Evolutionary conservation across 2,888 invertebrate species (phyloP), one percentile per base, ranked within the genome.

Genomic region (Pyrgus malvae): DNA sequence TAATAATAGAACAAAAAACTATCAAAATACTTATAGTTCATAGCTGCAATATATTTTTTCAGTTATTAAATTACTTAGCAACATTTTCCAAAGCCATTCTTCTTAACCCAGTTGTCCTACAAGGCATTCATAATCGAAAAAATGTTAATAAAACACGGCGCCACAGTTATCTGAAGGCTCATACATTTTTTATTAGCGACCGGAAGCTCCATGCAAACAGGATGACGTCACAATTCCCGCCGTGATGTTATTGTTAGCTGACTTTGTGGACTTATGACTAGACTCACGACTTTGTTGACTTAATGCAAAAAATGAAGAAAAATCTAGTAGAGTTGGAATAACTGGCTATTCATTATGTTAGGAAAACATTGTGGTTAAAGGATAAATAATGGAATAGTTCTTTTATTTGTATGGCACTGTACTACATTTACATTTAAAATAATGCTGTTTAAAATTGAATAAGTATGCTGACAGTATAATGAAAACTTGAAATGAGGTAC

Each of bases 161-260:
- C 44, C 5, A 17, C n/a, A n/a, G n/a, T 46, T 46, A 25, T 46
- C 46, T 46, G 46, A 12, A 16, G 35, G 31, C 45, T 35, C 49
- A 25, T 55, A 50, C 53, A 56, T 54, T 51, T 55, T 48, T 56
- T 51, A 46, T 51, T 51, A 48, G 56, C 46, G 25, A 29, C 35
- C 59, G n/a, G 45, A 35, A 31, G 57, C 57, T 51, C 62, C 70
- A 66, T 70, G 68, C 69, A 69, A 58, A 68, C 60, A 31, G 59
- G 61, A 70, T 45, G 56, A 57, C 57, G 48, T 55, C 56, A 59
- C n/a, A n/a, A n/a, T n/a, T n/a, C n/a, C n/a, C n/a, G n/a, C n/a
- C n/a, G n/a, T n/a, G n/a, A n/a, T n/a, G n/a, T n/a, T n/a, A n/a
- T n/a, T n/a, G n/a, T n/a, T n/a, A n/a, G n/a, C n/a, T 12, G 37